These are phyloP conservation scores for Eurytoma adleriae DNA, from an alignment of 2,888 invertebrate species.

Conservation along the genomic window DNA sequence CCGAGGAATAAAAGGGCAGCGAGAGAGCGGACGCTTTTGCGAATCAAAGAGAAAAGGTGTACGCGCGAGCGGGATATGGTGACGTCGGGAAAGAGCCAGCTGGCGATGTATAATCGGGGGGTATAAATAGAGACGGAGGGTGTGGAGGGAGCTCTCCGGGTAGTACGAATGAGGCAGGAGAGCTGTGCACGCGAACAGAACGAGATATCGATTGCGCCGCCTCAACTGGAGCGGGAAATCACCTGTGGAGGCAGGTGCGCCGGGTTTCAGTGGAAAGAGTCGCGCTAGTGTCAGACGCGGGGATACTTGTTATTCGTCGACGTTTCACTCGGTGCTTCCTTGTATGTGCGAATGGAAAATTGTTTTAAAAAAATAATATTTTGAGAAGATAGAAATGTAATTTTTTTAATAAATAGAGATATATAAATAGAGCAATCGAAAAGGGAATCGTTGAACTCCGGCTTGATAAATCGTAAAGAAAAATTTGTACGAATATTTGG, in stretches of 20 bases:
- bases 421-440: too few species aligned
- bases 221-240: constrained; percentile 44
- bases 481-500: too few species aligned
- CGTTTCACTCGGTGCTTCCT: too few species aligned
- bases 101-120: constrained; percentile 13
- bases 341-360: not conserved
- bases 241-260: constrained; percentile 10
- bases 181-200: constrained; percentile 30
- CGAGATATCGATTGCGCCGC: constrained; percentile 36
- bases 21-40: not conserved
- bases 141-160: not conserved
- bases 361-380: too few species aligned
- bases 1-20: not conserved
- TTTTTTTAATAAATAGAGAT: too few species aligned
- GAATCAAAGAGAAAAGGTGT: not conserved
- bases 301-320: too few species aligned
- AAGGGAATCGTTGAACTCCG: too few species aligned
- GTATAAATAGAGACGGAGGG: constrained; percentile 45
- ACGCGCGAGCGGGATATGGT: not conserved
- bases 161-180: not conserved
- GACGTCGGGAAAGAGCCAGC: not conserved
- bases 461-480: too few species aligned
- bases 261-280: constrained; percentile 54
- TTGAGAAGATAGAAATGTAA: too few species aligned
- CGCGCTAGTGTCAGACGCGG: constrained; percentile 51